These are phyloP conservation scores for Stratiolaelaps scimitus DNA, from an alignment of 1,140 invertebrate species.

Conservation along the genomic window DNA sequence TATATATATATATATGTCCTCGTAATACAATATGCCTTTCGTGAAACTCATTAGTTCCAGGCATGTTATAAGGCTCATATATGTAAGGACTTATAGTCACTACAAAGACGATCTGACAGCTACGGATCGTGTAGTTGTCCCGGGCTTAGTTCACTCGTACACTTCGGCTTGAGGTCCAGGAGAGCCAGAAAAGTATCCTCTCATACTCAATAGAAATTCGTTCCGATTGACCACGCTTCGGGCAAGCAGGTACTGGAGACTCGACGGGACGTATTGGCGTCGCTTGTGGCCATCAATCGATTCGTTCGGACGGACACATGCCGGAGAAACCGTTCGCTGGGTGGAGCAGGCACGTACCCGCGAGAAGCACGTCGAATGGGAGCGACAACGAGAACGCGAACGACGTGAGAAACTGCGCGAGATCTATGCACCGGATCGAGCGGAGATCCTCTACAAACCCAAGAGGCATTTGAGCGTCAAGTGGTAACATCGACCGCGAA, in stretches of 20 bases:
- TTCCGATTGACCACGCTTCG: neutral
- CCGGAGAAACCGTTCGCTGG: slow-evolving; percentile 26
- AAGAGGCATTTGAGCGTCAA: slow-evolving; percentile 16
- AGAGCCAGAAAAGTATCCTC: no score
- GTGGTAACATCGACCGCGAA: neutral
- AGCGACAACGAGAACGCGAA: slow-evolving; percentile 5
- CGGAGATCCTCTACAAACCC: neutral
- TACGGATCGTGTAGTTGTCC: no score
- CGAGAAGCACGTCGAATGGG: slow-evolving; percentile 21
- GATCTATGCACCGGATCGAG: slow-evolving; percentile 3
- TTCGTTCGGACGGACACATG: slow-evolving; percentile 13
- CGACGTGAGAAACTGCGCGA: slow-evolving; percentile 3
- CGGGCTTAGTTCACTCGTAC: no score
- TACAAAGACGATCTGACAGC: no score
- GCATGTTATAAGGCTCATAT: no score
- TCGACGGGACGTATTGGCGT: slow-evolving; percentile 18
- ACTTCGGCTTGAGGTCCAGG: no score
- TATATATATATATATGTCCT: no score
- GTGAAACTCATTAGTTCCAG: no score
- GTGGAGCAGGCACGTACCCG: slow-evolving; percentile 7
- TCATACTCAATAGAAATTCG: no score
- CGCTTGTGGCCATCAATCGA: slow-evolving; percentile 14
- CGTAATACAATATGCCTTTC: no score
- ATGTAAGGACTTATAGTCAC: no score
- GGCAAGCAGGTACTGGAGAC: neutral